Evolutionary conservation across 2,888 invertebrate genomes (phyloP), one percentile per base, ranked within the genome.

Genomic region (Vesta saturnalis): DNA sequence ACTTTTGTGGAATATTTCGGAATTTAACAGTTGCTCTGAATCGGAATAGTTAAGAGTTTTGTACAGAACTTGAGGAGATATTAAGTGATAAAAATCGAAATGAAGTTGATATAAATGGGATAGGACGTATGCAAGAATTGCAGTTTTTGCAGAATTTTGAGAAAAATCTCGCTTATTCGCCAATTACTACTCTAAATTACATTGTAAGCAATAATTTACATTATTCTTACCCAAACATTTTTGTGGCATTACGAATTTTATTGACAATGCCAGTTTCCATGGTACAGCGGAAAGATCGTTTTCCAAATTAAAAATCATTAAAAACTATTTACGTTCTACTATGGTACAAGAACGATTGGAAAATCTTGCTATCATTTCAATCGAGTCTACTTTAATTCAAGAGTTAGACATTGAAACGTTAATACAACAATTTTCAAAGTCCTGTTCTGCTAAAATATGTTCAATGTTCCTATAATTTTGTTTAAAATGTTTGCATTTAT

Each of bases 251-350:
- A 5, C 43, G 10, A 43, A 43, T 43, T 43, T 43, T 10, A n/a
- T 43, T 43, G 3, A 43, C 43, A 14, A 43, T 43, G 43, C 43
- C 43, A 43, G 14, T 43, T 43, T n/a, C n/a, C 43, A 23, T 23
- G 8, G 23, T 12, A 43, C 43, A 43, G 43, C 8, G 43, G 43
- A 43, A 43, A 43, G 43, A 43, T 43, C 43, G 43, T 43, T 43
- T 43, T 43, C 43, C 43, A 43, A 43, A 43, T 43, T 8, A 43
- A 43, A 43, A n/a, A 43, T 43, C 14, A 43, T 43, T 43, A 43
- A 43, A 43, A 43, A 43, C n/a, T n/a, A n/a, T n/a, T n/a, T n/a
- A n/a, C n/a, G n/a, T n/a, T n/a, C n/a, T n/a, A n/a, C n/a, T 43
- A 14, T 43, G 43, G 43, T 14, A n/a, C 43, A 43, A 43, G 43